phyloP scores from a whole-genome alignment of 1,140 invertebrate genomes.

The Probaryconus sp. region DNA sequence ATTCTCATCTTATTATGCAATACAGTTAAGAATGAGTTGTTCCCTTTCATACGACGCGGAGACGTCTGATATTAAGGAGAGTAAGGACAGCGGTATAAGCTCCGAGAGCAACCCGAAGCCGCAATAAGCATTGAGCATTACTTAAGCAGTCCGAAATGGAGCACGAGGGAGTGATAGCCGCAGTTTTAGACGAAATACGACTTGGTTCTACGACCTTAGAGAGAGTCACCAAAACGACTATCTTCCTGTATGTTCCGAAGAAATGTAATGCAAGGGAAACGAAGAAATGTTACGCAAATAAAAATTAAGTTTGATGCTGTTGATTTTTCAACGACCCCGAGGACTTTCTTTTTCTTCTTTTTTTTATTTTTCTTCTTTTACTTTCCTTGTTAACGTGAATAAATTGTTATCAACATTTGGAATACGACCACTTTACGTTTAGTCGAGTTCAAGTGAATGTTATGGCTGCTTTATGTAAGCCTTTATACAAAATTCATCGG shows the following conservation, averaged over 20 bases:
- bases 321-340: slow-evolving; percentile 4
- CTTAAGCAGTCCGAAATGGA: slow-evolving; percentile 68
- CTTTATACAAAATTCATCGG: slow-evolving; percentile 8
- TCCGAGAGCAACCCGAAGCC: slow-evolving; percentile 64
- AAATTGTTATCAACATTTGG: no score
- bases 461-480: slow-evolving; percentile 26
- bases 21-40: slow-evolving; percentile 47
- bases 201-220: slow-evolving; percentile 63
- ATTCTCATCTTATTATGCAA: slow-evolving; percentile 27
- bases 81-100: slow-evolving; percentile 64
- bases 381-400: no score
- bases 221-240: slow-evolving; percentile 56
- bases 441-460: not conserved
- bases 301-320: slow-evolving; percentile 21
- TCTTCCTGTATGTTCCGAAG: slow-evolving; percentile 25
- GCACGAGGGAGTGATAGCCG: slow-evolving; percentile 67
- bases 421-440: slow-evolving; percentile 13
- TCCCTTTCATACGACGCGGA: slow-evolving; percentile 21
- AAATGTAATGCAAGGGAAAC: slow-evolving; percentile 20
- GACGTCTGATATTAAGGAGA: slow-evolving; percentile 61
- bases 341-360: not conserved
- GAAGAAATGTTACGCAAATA: slow-evolving; percentile 17
- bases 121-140: slow-evolving; percentile 69
- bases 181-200: slow-evolving; percentile 66
- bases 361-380: slow-evolving; percentile 14